A percentile compares a stretch with the other conserved stretches of the same genome.
Conservation (phyloP, 1,140 invertebrate genomes). For the Phenacoccus solenopsis region DNA sequence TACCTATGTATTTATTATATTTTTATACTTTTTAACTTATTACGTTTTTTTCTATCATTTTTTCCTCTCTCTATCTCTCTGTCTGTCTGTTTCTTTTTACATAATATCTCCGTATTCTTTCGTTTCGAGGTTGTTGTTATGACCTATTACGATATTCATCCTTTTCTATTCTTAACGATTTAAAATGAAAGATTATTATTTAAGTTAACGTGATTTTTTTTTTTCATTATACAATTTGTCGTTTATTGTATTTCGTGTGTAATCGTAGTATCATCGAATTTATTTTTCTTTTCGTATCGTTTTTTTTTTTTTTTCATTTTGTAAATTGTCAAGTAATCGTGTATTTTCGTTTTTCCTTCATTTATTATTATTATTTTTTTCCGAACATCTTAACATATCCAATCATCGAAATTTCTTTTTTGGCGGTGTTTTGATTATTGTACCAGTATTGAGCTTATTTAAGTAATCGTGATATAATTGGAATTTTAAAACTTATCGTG, state of each 20-base stretch:
- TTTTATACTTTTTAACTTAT: slow-evolving; percentile 13
- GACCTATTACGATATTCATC: too few relatives aligned
- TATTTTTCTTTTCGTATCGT: too few relatives aligned
- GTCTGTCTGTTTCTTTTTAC: background rate
- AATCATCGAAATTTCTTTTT: too few relatives aligned
- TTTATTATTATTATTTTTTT: background rate
- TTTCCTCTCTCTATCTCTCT: background rate
- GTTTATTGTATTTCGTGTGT: background rate
- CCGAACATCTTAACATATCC: too few relatives aligned
- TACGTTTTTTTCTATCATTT: background rate
- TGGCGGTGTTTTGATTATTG: slow-evolving; percentile 3
- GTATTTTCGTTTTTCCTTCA: background rate
- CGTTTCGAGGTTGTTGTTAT: too few relatives aligned
- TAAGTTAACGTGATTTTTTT: slow-evolving; percentile 5
- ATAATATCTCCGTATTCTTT: background rate
- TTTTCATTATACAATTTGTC: slow-evolving; percentile 14
- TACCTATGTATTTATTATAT: slow-evolving; percentile 7
- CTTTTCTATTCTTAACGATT: background rate
- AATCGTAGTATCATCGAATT: background rate
- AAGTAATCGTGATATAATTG: background rate
- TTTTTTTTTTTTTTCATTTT: background rate
- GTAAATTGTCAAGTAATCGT: background rate
- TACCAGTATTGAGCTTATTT: background rate
- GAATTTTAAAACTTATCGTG: background rate
- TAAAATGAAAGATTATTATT: background rate